phyloP scores from a whole-genome alignment of 1,140 invertebrate species.

The Lepidurus arcticus region DNA sequence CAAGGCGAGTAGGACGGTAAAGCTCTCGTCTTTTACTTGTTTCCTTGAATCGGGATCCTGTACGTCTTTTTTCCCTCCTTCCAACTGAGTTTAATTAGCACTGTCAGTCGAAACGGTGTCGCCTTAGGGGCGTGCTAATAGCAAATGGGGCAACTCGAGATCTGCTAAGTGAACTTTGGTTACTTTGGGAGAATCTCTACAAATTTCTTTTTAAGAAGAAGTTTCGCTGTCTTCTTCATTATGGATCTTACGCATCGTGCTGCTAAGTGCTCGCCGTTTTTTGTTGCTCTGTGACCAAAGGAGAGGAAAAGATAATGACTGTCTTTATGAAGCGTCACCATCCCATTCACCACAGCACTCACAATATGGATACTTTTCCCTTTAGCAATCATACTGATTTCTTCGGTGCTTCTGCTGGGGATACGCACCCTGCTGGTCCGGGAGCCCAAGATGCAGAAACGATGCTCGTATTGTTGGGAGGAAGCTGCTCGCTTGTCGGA shows the following conservation, averaged over 20 bases:
- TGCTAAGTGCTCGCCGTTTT: not conserved
- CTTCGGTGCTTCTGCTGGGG: slow-evolving; percentile 2
- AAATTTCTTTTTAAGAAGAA: too few species aligned
- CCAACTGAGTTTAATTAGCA: not conserved
- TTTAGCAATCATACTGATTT: not conserved
- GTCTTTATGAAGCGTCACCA: not conserved
- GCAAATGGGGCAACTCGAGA: not conserved
- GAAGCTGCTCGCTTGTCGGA: slow-evolving; percentile 60
- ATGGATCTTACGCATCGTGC: not conserved
- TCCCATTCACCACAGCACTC: not conserved
- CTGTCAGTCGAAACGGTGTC: not conserved
- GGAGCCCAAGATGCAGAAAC: slow-evolving; percentile 36
- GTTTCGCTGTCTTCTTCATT: not conserved
- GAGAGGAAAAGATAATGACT: not conserved
- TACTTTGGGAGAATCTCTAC: too few species aligned
- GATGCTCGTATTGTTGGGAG: slow-evolving; percentile 58
- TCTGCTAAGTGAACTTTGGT: not conserved
- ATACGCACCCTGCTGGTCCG: not conserved
- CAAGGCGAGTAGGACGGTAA: not conserved
- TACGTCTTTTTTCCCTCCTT: not conserved
- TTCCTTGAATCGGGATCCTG: too few species aligned
- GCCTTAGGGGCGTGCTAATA: not conserved
- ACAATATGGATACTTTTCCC: not conserved
- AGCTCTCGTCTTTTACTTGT: not conserved
- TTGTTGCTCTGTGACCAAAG: not conserved